These are phyloP conservation scores for Agelaius tricolor DNA, from an alignment of 2,113 vertebrate genomes.

Conservation along the genomic window DNA sequence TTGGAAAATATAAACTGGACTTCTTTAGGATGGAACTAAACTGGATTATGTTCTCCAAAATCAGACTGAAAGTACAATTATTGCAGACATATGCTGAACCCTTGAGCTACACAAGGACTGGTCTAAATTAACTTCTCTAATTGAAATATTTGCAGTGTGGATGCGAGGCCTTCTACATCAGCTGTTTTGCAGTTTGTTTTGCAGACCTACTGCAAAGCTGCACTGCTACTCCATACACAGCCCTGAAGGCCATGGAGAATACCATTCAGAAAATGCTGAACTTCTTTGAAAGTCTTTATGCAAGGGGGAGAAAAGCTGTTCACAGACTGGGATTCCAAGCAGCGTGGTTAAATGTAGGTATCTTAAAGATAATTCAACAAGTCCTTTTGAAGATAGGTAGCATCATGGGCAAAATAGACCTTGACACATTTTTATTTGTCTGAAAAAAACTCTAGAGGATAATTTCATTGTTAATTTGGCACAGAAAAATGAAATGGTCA, in stretches of 20 bases:
- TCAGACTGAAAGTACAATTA: neutral
- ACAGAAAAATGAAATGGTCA: neutral
- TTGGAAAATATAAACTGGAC: neutral
- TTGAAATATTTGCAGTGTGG: neutral
- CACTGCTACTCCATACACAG: neutral
- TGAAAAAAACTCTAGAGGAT: neutral
- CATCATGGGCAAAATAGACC: neutral
- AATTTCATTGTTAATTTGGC: neutral
- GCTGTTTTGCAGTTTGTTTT: neutral
- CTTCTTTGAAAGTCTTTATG: neutral
- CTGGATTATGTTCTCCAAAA: neutral
- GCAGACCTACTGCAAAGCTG: neutral
- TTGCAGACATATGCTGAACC: neutral
- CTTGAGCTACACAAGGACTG: neutral
- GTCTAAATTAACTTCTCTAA: neutral
- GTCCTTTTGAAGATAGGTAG: neutral
- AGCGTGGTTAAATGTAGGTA: rapidly evolving
- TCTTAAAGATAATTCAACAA: neutral
- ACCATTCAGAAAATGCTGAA: neutral
- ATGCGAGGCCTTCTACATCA: neutral
- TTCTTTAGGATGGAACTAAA: neutral
- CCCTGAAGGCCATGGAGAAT: neutral
- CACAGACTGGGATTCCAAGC: neutral
- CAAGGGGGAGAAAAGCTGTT: neutral
- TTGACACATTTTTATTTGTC: neutral